Evolutionary conservation across 2,888 invertebrate species (phyloP).

Genomic region (Dryobota labecula): DNA sequence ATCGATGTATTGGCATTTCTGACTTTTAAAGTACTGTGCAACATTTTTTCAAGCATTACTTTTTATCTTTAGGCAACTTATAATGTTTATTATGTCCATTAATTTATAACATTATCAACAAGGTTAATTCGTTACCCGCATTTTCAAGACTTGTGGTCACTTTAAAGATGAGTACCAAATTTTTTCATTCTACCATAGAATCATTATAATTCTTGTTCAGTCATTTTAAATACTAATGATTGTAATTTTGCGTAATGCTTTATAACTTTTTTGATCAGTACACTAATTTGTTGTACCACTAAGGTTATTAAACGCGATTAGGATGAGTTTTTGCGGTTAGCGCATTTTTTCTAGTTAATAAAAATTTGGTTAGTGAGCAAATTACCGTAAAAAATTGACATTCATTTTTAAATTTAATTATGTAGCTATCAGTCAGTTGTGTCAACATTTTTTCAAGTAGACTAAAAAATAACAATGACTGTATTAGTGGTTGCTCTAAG

Average conservation of each 20-base stretch:
- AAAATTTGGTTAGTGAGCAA: constrained; percentile 7
- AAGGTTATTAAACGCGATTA: constrained; percentile 41
- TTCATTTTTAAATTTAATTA: constrained; percentile 7
- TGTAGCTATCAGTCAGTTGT: constrained; percentile 26
- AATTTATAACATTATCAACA: constrained; percentile 33
- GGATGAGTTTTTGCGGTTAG: constrained; percentile 31
- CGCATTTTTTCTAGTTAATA: constrained; percentile 30
- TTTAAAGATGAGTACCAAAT: constrained; percentile 21
- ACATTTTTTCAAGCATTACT: neutral
- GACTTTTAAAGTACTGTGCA: neutral
- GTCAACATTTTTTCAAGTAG: constrained; percentile 1
- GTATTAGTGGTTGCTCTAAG: neutral
- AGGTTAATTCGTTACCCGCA: constrained; percentile 62
- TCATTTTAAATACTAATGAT: constrained; percentile 39
- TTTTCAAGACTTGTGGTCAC: constrained; percentile 34
- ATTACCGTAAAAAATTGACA: constrained; percentile 29
- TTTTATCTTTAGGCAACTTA: neutral
- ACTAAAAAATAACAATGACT: constrained; percentile 8
- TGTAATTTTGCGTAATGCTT: constrained; percentile 21
- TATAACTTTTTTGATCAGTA: constrained; percentile 32
- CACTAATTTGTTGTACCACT: constrained; percentile 17
- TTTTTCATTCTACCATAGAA: constrained; percentile 28
- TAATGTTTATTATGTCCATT: constrained; percentile 28
- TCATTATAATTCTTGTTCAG: constrained; percentile 16
- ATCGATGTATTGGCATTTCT: neutral